phyloP scores from a whole-genome alignment of 2,797 vertebrate genomes.

The Argentina silus region DNA sequence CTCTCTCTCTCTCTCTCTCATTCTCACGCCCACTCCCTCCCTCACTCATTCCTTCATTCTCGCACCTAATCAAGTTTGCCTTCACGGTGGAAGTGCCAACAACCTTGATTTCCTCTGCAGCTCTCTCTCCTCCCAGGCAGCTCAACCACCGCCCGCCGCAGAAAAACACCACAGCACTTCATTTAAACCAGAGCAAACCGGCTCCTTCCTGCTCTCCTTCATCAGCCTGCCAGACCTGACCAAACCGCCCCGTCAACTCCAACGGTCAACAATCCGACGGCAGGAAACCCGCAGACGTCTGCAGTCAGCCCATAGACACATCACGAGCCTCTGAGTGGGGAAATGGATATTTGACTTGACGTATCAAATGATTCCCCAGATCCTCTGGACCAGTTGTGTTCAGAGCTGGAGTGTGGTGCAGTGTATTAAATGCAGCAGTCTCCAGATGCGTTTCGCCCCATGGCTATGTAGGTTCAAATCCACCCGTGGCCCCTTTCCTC shows the following conservation, averaged over 20 bases:
- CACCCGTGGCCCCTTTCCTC: too few relatives aligned
- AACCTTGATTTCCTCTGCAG: conserved; percentile 40
- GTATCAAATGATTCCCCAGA: conserved; percentile 44
- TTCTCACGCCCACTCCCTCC: conserved; percentile 55
- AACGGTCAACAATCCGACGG: neutral
- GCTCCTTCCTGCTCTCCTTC: conserved; percentile 7
- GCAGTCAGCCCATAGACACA: conserved; percentile 23
- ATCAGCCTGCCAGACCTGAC: conserved; percentile 28
- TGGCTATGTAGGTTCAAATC: too few relatives aligned
- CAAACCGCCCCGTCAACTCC: conserved; percentile 39
- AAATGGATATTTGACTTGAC: conserved; percentile 49
- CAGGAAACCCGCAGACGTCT: conserved; percentile 37
- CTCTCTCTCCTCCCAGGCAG: conserved; percentile 22
- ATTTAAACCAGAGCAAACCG: conserved; percentile 37
- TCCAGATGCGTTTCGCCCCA: too few relatives aligned
- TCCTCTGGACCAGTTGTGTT: neutral
- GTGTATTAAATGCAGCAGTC: too few relatives aligned
- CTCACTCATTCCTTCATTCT: conserved; percentile 41
- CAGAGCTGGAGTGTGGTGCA: too few relatives aligned
- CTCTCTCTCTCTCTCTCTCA: conserved; percentile 10
- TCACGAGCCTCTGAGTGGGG: conserved; percentile 29
- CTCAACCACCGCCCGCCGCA: neutral
- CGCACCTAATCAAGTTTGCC: conserved; percentile 44
- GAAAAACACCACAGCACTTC: conserved; percentile 17
- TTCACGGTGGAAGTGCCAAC: conserved; percentile 46